Evolutionary conservation across 2,888 invertebrate genomes (phyloP), one percentile per base, ranked within the genome.

Genomic region (Diachrysia chrysitis): DNA sequence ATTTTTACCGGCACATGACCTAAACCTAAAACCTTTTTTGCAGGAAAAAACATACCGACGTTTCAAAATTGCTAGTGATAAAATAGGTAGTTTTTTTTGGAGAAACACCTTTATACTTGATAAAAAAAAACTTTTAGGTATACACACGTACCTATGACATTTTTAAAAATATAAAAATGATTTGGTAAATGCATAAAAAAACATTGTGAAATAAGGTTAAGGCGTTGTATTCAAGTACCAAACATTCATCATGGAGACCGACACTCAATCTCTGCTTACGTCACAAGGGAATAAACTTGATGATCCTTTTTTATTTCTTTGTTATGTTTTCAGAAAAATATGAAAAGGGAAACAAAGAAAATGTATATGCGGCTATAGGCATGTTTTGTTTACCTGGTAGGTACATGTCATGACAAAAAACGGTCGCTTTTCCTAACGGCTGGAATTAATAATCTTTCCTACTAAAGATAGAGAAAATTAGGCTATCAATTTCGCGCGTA

Each of bases 231-330:
- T 60, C 63, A 73, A 74, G 62, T 73, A 53, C 57, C 57, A 32
- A 63, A 51, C 74, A 74, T 78, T 58, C n/a, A 73, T 78, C 74
- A 78, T 48, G 25, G 63, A 12, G 60, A 48, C 63, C 60, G 63
- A 67, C 63, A 63, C 74, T 74, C 74, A 74, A 78, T 78, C 74
- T 74, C 78, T 74, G 69, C 74, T 63, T 9, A 60, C 58, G 57
- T 37, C 74, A 16, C 74, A 21, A 68, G 74, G 73, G 78, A 74
- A 53, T 68, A 58, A 63, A 68, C 69, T 74, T 74, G 78, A 73
- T 74, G 68, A 73, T 73, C 25, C 54, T 60, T 67, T 74, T 66
- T 67, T 73, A 62, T 73, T 77, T 73, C 62, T 66, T 60, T 67
- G 54, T 58, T 73, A 57, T 66, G 63, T 63, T 78, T 74, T 48